Percentiles rank a stretch among this genome's conserved stretches.
These are phyloP conservation scores for Chydorus sphaericus DNA, from an alignment of 2,888 invertebrate species.

Conservation along the genomic window DNA sequence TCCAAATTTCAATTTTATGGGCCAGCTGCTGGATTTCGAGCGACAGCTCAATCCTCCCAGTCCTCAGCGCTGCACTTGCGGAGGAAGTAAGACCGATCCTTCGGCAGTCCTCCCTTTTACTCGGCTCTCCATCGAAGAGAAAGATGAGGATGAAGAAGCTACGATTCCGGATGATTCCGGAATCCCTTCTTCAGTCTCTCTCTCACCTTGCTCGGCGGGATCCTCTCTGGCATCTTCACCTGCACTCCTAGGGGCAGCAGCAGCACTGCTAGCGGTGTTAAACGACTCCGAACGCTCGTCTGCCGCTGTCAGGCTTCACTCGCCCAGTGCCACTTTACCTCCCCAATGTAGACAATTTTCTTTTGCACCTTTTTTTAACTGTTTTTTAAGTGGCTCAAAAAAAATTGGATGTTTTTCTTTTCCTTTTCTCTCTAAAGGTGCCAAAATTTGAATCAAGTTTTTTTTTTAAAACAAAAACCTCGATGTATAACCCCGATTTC, in stretches of 20 bases:
- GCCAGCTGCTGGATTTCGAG: constrained; percentile 85
- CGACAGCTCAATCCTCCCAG: constrained; percentile 41
- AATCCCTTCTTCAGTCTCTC: constrained; percentile 13
- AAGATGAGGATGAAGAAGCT: background rate
- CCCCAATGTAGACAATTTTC: too few species aligned
- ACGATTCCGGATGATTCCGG: constrained; percentile 7
- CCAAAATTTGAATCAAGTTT: too few species aligned
- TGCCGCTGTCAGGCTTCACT: constrained; percentile 13
- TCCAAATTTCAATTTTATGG: constrained; percentile 97
- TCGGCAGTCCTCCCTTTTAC: constrained; percentile 1
- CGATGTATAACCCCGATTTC: too few species aligned
- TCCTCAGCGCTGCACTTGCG: constrained; percentile 30
- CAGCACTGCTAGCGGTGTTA: constrained; percentile 4
- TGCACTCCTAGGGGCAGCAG: constrained; percentile 7
- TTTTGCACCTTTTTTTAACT: too few species aligned
- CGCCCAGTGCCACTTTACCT: constrained; percentile 14
- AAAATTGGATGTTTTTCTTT: background rate
- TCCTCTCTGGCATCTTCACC: constrained; percentile 14
- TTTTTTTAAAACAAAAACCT: too few species aligned
- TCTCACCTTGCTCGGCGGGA: constrained; percentile 14
- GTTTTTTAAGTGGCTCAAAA: too few species aligned
- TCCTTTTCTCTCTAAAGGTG: background rate
- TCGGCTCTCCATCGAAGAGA: constrained; percentile 9
- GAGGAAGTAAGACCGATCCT: background rate
- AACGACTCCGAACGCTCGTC: constrained; percentile 10